phyloP scores from a whole-genome alignment of 2,113 vertebrate genomes.

The Macrotis lagotis region DNA sequence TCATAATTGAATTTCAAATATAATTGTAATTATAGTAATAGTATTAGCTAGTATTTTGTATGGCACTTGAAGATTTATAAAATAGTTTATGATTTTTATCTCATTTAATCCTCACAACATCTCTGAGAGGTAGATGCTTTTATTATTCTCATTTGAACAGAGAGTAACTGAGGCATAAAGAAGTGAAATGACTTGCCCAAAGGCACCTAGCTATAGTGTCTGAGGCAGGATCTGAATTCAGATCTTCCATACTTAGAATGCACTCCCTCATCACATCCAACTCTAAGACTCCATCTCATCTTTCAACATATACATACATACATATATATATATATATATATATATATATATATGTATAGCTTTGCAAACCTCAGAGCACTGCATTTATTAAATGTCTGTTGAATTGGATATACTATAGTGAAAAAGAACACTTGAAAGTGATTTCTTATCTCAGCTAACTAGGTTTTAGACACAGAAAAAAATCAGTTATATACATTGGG shows the following conservation, averaged over 20 bases:
- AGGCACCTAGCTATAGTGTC: background rate
- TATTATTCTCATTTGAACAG: background rate
- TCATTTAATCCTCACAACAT: background rate
- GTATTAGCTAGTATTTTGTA: background rate
- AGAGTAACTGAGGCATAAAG: background rate
- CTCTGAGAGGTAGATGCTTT: background rate
- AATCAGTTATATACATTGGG: no score
- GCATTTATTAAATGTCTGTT: no score
- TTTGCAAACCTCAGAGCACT: background rate
- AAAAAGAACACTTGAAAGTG: no score
- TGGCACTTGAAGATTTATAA: background rate
- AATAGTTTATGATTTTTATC: background rate
- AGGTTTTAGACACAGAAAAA: no score
- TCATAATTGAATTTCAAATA: background rate
- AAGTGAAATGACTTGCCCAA: background rate
- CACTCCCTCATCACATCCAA: background rate
- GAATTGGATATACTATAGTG: no score
- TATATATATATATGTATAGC: background rate
- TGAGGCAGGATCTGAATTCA: background rate
- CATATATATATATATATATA: no score
- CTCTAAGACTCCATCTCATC: background rate
- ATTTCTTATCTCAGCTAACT: no score
- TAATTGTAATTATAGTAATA: background rate
- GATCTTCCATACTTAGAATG: background rate
- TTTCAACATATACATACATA: background rate